Evolutionary conservation across 2,888 invertebrate species (phyloP).

Genomic region (Conus canariensis): DNA sequence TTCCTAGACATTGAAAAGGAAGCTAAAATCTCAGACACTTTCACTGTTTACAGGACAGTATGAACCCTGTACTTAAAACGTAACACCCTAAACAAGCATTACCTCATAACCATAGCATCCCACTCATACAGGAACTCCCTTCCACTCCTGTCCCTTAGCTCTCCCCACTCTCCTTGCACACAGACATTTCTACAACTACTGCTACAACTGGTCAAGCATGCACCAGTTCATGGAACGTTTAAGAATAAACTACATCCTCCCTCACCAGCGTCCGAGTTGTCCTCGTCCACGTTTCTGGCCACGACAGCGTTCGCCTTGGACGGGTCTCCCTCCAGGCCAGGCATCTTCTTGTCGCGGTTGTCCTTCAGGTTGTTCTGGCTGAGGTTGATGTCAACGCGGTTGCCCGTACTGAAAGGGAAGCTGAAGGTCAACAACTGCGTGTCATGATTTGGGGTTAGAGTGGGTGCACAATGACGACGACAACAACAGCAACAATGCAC

Average conservation of each 20-base stretch:
- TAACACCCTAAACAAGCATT: too few species aligned
- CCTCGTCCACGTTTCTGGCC: conserved; percentile 52
- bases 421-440: conserved; percentile 44
- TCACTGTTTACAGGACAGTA: too few species aligned
- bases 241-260: not conserved
- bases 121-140: not conserved
- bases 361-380: conserved; percentile 73
- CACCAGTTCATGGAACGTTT: too few species aligned
- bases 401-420: conserved; percentile 75
- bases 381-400: conserved; percentile 68
- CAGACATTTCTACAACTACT: not conserved
- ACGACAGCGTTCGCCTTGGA: conserved; percentile 51
- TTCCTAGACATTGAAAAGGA: too few species aligned
- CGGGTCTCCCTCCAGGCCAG: conserved; percentile 71
- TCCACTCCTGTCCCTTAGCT: not conserved
- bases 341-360: conserved; percentile 69
- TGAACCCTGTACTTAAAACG: too few species aligned
- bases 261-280: conserved; percentile 51
- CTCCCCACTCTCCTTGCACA: not conserved
- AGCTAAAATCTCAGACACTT: too few species aligned
- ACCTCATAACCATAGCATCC: too few species aligned
- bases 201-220: not conserved
- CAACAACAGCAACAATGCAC: not conserved
- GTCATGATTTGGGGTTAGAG: conserved; percentile 22
- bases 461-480: not conserved